Percentiles rank a stretch among this genome's conserved stretches.
Evolutionary conservation across 1,140 invertebrate genomes (phyloP).

Genomic region (Hylaeus anthracinus): DNA sequence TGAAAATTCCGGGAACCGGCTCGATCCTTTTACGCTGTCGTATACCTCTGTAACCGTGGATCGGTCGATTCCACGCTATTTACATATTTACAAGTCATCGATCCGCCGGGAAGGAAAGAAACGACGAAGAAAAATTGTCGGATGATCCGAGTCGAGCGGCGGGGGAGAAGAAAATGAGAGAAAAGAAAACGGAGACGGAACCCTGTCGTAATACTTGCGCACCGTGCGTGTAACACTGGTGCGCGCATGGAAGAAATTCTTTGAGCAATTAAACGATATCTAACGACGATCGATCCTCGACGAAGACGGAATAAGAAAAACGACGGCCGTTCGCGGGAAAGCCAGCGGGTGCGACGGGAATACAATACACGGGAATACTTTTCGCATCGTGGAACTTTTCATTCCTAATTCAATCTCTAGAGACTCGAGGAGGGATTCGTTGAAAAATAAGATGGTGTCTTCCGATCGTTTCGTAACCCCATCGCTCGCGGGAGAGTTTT

Average conservation of each 20-base stretch:
- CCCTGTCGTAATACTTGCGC: conserved; percentile 61
- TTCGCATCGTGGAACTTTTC: background rate
- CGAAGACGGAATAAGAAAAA: conserved; percentile 1
- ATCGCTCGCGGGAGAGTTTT: conserved; percentile 12
- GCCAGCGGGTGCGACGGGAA: background rate
- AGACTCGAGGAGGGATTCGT: background rate
- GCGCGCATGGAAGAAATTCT: conserved; percentile 74
- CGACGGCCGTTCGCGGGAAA: conserved; percentile 30
- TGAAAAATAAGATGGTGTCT: background rate
- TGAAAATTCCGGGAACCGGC: background rate
- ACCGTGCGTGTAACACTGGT: conserved; percentile 25
- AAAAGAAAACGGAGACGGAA: conserved; percentile 25
- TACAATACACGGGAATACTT: background rate
- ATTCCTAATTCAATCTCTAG: background rate
- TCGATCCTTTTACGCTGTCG: background rate
- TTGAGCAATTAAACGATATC: conserved; percentile 76
- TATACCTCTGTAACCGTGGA: background rate
- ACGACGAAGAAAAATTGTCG: conserved; percentile 2
- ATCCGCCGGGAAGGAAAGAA: background rate
- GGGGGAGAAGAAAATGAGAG: background rate
- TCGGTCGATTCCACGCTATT: background rate
- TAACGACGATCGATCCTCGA: conserved; percentile 45
- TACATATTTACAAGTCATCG: conserved; percentile 38
- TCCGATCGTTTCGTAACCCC: background rate
- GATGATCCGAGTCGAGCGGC: background rate